phyloP scores from a whole-genome alignment of 2,888 invertebrate species.

The Eupithecia centaureata region DNA sequence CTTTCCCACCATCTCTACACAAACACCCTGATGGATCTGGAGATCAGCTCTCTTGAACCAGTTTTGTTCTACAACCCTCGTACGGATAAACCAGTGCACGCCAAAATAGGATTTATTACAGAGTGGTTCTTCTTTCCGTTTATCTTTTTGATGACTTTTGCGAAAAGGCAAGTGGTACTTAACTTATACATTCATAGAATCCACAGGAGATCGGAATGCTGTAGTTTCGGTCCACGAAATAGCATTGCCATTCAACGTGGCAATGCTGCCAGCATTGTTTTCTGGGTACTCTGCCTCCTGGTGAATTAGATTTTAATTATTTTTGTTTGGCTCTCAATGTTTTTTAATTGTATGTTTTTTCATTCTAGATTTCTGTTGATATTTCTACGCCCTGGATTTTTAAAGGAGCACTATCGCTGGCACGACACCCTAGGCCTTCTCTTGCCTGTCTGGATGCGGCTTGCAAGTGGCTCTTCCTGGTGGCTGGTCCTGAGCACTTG shows the following conservation, averaged over 20 bases:
- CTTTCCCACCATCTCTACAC: conserved; percentile 92
- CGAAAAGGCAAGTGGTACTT: conserved; percentile 71
- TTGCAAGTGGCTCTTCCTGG: conserved; percentile 60
- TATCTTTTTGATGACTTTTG: conserved; percentile 63
- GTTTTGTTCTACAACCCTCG: conserved; percentile 29
- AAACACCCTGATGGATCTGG: conserved; percentile 90
- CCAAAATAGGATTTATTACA: conserved; percentile 79
- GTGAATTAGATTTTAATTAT: too few relatives aligned
- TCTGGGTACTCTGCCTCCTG: too few relatives aligned
- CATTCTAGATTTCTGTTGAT: conserved; percentile 54
- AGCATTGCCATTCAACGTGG: too few relatives aligned
- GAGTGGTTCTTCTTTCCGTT: conserved; percentile 70
- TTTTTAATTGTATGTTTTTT: too few relatives aligned
- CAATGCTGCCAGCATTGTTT: too few relatives aligned
- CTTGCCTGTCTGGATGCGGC: conserved; percentile 74
- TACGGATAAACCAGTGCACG: conserved; percentile 72
- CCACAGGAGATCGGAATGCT: too few relatives aligned
- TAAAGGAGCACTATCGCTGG: conserved; percentile 63
- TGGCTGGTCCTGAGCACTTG: conserved; percentile 76
- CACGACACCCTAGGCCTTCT: conserved; percentile 66
- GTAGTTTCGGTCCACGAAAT: too few relatives aligned
- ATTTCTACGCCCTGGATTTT: conserved; percentile 60
- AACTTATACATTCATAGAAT: background rate
- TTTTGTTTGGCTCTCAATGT: too few relatives aligned
- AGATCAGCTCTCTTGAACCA: conserved; percentile 88